Evolutionary conservation across 1,140 invertebrate genomes (phyloP).

Genomic region (Sitodiplosis mosellana): DNA sequence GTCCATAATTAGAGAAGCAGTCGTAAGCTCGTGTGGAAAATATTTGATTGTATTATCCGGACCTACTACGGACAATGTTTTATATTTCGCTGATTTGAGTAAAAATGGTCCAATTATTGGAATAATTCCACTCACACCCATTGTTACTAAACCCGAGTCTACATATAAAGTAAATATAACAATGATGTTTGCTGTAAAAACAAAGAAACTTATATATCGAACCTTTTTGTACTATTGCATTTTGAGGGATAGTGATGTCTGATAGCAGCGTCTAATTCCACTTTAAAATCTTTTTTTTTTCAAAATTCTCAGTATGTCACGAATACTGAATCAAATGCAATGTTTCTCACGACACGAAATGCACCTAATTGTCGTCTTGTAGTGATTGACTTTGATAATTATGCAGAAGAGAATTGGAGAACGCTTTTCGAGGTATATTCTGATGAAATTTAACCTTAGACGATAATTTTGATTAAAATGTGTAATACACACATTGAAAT

Average conservation of each 20-base stretch:
- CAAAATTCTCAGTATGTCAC: slow-evolving; percentile 61
- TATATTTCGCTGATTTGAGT: slow-evolving; percentile 64
- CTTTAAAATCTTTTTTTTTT: slow-evolving; percentile 5
- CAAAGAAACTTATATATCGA: too few relatives aligned
- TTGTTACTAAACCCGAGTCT: too few relatives aligned
- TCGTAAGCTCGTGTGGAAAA: slow-evolving; percentile 80
- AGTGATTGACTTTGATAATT: slow-evolving; percentile 70
- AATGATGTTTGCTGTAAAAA: too few relatives aligned
- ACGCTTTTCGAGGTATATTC: slow-evolving; percentile 48
- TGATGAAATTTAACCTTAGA: too few relatives aligned
- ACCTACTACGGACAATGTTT: slow-evolving; percentile 75
- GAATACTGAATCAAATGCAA: slow-evolving; percentile 63
- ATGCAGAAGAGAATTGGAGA: slow-evolving; percentile 59
- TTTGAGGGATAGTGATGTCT: too few relatives aligned
- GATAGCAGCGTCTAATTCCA: too few relatives aligned
- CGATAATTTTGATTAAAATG: too few relatives aligned
- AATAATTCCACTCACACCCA: slow-evolving; percentile 46
- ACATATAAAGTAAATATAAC: too few relatives aligned
- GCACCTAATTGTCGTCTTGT: slow-evolving; percentile 85
- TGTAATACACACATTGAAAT: too few relatives aligned
- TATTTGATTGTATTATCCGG: slow-evolving; percentile 63
- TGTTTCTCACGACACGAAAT: slow-evolving; percentile 87
- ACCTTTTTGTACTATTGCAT: too few relatives aligned
- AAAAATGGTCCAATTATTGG: slow-evolving; percentile 37
- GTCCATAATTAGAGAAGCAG: slow-evolving; percentile 53